Evolutionary conservation across 1,140 invertebrate genomes (phyloP), one percentile per base, ranked within the genome.

Genomic region (Chironomus striatipennis): DNA sequence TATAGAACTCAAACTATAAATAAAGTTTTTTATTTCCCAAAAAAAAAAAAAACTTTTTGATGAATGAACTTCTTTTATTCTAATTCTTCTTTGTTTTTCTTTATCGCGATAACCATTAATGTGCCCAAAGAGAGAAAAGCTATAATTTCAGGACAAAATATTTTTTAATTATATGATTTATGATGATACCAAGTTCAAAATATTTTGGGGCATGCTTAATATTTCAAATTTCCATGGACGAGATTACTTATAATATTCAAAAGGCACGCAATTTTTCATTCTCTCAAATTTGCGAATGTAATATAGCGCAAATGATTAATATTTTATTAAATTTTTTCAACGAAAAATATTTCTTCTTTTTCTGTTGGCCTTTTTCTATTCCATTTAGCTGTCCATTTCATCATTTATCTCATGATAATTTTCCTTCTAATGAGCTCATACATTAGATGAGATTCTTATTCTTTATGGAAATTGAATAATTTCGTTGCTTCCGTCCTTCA

Each of bases 71-170:
- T 47, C 15, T 47, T 57, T 57, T 15, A 57, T 57, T 57, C n/a
- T 47, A 15, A 15, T 47, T 47, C 8, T 47, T 47, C 15, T 47
- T 47, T 47, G 43, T 34, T 34, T 1, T 5, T 34, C 5, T 34
- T 34, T 34, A 34, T 34, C 24, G 24, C 24, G 24, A 34, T 34
- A 34, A 34, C 43, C 43, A 47, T 47, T 10, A 47, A 57, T 12
- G 47, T n/a, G 47, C n/a, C 12, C 12, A 57, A 15, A 1, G n/a
- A 47, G 15, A 4, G 15, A 57, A 15, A 10, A 57, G 47, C 47
- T n/a, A 57, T 57, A 57, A 57, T 57, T 57, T 57, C n/a, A 57
- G 47, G 47, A 57, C 47, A 57, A 57, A 57, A 57, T 57, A 57
- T 57, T 57, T 57, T 34, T 57, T 57, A 57, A 57, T 47, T 47